Evolutionary conservation across 2,888 invertebrate species (phyloP).

Genomic region (Neoascia interrupta): DNA sequence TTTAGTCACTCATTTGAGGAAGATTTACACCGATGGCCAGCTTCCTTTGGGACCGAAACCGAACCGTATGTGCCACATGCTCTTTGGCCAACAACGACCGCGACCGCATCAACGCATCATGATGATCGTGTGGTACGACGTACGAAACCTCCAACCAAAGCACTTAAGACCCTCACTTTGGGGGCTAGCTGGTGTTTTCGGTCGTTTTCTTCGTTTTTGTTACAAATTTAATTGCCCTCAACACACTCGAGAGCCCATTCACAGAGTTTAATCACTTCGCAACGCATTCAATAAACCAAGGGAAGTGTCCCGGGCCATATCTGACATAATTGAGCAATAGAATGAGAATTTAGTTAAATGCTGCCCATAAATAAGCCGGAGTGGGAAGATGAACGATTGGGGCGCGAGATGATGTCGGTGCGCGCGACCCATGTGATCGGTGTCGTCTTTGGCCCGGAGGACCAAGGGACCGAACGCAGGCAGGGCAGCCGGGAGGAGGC

Average conservation of each 20-base stretch:
- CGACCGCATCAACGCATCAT: not conserved
- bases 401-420: constrained; percentile 51
- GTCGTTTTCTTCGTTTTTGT: constrained; percentile 50
- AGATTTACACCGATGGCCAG: constrained; percentile 68
- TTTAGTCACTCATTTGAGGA: constrained; percentile 70
- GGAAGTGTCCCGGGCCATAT: constrained; percentile 65
- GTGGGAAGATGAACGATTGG: constrained; percentile 69
- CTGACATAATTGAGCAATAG: constrained; percentile 70
- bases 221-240: constrained; percentile 69
- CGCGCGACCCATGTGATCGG: constrained; percentile 50
- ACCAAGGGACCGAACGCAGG: not conserved
- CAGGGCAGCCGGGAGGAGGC: not conserved
- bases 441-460: constrained; percentile 20
- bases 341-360: constrained; percentile 70
- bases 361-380: constrained; percentile 64
- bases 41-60: constrained; percentile 51
- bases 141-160: constrained; percentile 29
- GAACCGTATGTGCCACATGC: constrained; percentile 57
- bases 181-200: constrained; percentile 36
- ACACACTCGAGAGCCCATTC: constrained; percentile 59
- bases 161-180: constrained; percentile 56
- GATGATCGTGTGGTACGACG: too few species aligned
- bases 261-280: constrained; percentile 66
- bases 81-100: not conserved
- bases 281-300: constrained; percentile 63